Percentiles rank a stretch among this genome's conserved stretches.
phyloP scores from a whole-genome alignment of 2,113 vertebrate species.

The Jaculus jaculus region DNA sequence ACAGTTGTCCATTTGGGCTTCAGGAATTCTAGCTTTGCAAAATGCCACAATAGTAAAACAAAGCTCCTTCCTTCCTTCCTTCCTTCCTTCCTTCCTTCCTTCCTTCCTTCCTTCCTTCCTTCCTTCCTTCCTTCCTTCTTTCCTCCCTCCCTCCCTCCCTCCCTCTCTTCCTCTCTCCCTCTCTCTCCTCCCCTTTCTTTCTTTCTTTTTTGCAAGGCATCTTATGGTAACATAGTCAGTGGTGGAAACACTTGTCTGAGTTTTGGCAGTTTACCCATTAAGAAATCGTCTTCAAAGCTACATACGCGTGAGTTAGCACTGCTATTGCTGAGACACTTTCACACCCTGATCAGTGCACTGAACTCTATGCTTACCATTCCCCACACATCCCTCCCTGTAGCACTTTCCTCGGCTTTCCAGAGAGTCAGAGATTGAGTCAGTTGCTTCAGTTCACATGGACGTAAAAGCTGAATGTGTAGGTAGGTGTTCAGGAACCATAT shows the following conservation, averaged over 20 bases:
- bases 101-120: too few relatives aligned
- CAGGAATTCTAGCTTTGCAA: conserved; percentile 5
- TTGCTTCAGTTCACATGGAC: not conserved
- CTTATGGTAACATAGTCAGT: not conserved
- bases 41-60: not conserved
- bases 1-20: conserved; percentile 14
- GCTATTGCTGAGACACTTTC: not conserved
- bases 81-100: too few relatives aligned
- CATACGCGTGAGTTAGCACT: not conserved
- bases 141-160: too few relatives aligned
- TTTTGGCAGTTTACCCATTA: conserved; percentile 2
- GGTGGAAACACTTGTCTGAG: not conserved
- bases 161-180: too few relatives aligned
- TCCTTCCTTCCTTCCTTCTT: too few relatives aligned
- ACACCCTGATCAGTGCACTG: not conserved
- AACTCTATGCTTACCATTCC: not conserved
- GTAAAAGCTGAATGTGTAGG: not conserved
- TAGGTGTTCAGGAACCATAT: not conserved
- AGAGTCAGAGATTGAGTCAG: not conserved
- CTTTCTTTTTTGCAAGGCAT: too few relatives aligned
- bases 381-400: not conserved
- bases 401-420: not conserved
- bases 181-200: too few relatives aligned
- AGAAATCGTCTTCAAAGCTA: not conserved
- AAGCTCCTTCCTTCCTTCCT: not conserved